These are phyloP conservation scores for Ceratina japonica DNA, from an alignment of 1,140 invertebrate genomes.

Conservation along the genomic window DNA sequence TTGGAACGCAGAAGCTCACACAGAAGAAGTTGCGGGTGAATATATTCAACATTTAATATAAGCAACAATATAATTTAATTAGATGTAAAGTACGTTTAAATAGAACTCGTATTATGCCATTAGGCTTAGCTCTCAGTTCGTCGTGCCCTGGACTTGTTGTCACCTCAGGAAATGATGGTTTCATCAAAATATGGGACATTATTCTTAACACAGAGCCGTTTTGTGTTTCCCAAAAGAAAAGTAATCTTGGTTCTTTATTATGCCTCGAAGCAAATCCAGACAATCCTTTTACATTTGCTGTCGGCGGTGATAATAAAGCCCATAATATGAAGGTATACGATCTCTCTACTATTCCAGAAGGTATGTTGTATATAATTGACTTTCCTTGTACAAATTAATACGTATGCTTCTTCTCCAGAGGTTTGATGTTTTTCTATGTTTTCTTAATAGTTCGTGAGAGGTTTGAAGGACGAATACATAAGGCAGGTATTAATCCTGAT, in stretches of 20 bases:
- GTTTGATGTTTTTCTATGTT: constrained; percentile 5
- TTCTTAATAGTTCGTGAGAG: constrained; percentile 49
- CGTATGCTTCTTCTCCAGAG: constrained; percentile 1
- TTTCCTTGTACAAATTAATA: neutral
- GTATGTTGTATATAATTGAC: constrained; percentile 75
- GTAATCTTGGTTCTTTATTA: constrained; percentile 86
- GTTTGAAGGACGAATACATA: constrained; percentile 51
- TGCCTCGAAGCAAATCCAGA: constrained; percentile 89
- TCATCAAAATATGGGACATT: constrained; percentile 90
- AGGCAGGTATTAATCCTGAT: neutral
- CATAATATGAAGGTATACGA: constrained; percentile 89
- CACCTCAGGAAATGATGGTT: constrained; percentile 86
- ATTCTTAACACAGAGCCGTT: constrained; percentile 66
- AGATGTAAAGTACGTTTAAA: constrained; percentile 7
- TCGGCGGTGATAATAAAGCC: constrained; percentile 91
- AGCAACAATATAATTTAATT: constrained; percentile 54
- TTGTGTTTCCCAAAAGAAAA: constrained; percentile 81
- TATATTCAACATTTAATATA: neutral
- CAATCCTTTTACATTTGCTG: constrained; percentile 87
- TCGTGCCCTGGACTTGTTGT: constrained; percentile 86
- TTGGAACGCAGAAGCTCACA: constrained; percentile 89
- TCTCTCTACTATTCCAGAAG: constrained; percentile 83
- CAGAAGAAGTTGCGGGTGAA: constrained; percentile 88
- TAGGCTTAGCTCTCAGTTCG: constrained; percentile 85
- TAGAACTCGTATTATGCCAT: constrained; percentile 22